A percentile compares a stretch with the other conserved stretches of the same genome.
Evolutionary conservation across 2,113 vertebrate species (phyloP).

Genomic region (Phodopus roborovskii): DNA sequence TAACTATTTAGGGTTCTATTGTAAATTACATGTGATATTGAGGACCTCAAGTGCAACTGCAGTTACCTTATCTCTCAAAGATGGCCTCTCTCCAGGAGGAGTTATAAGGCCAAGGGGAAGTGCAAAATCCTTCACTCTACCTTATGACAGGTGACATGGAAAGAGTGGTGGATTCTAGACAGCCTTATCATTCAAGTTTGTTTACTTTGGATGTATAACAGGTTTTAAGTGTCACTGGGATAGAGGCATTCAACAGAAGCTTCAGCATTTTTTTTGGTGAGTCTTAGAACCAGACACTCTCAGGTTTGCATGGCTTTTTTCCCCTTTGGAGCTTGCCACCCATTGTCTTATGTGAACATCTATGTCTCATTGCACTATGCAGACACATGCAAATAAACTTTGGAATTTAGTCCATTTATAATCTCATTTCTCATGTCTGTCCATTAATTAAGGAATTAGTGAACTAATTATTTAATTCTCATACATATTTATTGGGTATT

Average conservation of each 20-base stretch:
- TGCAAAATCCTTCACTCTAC: not conserved
- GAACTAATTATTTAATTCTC: not conserved
- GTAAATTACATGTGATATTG: not conserved
- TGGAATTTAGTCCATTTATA: not conserved
- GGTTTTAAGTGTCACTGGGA: not conserved
- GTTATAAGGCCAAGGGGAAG: not conserved
- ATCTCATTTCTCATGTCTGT: not conserved
- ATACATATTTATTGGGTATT: not conserved
- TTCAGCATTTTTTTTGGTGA: conserved; percentile 36
- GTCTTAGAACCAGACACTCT: not conserved
- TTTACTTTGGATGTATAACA: not conserved
- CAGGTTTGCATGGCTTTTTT: not conserved
- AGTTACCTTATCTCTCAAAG: not conserved
- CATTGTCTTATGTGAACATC: not conserved
- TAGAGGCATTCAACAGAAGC: not conserved
- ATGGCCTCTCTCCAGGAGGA: not conserved
- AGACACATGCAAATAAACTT: not conserved
- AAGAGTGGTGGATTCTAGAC: not conserved
- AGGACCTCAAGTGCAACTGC: not conserved
- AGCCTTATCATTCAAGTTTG: conserved; percentile 9
- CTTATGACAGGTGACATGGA: not conserved
- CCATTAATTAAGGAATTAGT: conserved; percentile 18
- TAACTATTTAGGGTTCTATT: not conserved
- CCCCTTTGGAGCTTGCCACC: not conserved
- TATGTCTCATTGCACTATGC: not conserved